phyloP scores from a whole-genome alignment of 2,113 vertebrate genomes.

The Holacanthus passer region DNA sequence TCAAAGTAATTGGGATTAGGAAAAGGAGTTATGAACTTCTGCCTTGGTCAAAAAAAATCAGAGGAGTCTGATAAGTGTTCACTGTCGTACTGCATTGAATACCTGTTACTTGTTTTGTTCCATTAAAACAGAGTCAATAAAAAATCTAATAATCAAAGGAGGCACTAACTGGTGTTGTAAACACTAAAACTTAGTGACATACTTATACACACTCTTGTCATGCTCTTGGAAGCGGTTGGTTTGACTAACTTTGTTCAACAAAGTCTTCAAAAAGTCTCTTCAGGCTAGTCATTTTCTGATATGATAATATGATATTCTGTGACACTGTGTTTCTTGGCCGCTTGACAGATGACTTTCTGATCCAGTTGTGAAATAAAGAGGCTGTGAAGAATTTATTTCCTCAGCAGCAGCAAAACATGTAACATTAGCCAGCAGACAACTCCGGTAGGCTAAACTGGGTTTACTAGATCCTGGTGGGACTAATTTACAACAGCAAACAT shows the following conservation, averaged over 20 bases:
- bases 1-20: not conserved
- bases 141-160: not conserved
- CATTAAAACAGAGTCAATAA: not conserved
- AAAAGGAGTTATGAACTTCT: not conserved
- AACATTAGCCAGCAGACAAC: constrained; percentile 1
- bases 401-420: not conserved
- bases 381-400: not conserved
- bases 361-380: not conserved
- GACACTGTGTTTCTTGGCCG: not conserved
- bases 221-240: not conserved
- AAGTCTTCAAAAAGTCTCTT: not conserved
- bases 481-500: not conserved
- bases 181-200: not conserved
- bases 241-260: not conserved
- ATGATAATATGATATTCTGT: not conserved
- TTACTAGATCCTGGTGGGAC: not conserved
- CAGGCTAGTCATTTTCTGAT: not conserved
- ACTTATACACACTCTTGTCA: not conserved
- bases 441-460: not conserved
- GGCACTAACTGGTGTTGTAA: not conserved
- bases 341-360: not conserved
- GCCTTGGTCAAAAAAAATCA: not conserved
- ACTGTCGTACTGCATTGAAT: not conserved
- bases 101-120: not conserved
- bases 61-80: too few relatives aligned